These are phyloP conservation scores for Eupsilia transversa DNA, from an alignment of 2,888 invertebrate genomes.

Conservation along the genomic window DNA sequence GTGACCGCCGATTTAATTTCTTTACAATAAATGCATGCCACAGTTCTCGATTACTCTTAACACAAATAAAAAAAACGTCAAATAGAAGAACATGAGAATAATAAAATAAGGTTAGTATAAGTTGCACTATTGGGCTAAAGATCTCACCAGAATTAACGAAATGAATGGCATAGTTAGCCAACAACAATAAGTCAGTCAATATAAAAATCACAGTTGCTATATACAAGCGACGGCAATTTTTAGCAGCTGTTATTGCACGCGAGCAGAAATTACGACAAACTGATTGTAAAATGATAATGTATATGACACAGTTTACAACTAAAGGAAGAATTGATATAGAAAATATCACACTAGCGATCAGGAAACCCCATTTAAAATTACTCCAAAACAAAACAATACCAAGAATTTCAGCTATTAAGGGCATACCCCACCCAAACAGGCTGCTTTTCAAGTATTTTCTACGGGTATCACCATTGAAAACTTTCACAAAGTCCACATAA, in stretches of 20 bases:
- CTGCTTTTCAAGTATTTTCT: background rate
- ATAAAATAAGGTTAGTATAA: background rate
- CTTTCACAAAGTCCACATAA: too few relatives aligned
- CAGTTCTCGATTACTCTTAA: background rate
- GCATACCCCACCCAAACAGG: background rate
- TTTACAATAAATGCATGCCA: background rate
- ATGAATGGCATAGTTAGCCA: background rate
- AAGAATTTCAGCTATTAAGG: background rate
- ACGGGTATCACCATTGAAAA: background rate
- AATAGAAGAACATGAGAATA: background rate
- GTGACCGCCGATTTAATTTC: background rate
- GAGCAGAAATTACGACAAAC: background rate
- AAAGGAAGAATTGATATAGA: background rate
- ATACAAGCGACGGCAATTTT: background rate
- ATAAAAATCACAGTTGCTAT: slow-evolving; percentile 2
- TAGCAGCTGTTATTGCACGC: background rate
- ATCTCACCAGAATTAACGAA: too few relatives aligned
- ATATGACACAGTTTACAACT: background rate
- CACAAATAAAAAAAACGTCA: background rate
- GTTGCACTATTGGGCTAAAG: background rate
- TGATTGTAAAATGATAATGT: background rate
- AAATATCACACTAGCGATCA: background rate
- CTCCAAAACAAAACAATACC: background rate
- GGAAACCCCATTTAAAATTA: background rate
- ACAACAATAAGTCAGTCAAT: background rate